Evolutionary conservation across 2,113 vertebrate species (phyloP), one percentile per base, ranked within the genome.

Genomic region (Nyctibius bracteatus): DNA sequence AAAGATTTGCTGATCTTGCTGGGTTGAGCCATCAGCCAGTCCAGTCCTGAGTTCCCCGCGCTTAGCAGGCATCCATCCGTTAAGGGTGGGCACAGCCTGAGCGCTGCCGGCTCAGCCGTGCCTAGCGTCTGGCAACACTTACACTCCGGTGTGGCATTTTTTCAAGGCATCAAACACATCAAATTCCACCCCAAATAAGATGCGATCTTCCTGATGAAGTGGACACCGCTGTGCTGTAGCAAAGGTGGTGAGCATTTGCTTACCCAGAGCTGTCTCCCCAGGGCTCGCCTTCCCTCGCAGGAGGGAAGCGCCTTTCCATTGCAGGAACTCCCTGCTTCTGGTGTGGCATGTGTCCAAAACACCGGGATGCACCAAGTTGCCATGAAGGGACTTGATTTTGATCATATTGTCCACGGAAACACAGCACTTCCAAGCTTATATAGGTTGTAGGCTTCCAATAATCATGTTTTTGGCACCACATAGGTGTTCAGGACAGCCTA

Each of bases 91-190:
- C 21, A 68, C 37, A 57, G 35, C 12, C 18, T 1, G 0, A 41
- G 58, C 1, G 0, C 31, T 12, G 16, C 12, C 2, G 0, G 39
- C 39, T 43, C 59, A 62, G 35, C 25, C 0, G 0, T 37, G 31
- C 27, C 41, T 25, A 5, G 46, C 1, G 0, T 27, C 52, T n/a
- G 30, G 19, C 21, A 66, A 27, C 1, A 1, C 19, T 72, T 35
- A 43, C 12, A 3, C 21, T 71, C 30, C 0, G 0, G 17, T 23
- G 17, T 1, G 1, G 8, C 24, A 9, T 54, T 58, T 78, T 83
- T 55, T 54, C 17, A 37, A 85, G 39, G 28, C 17, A 61, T 7
- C 33, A 41, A 65, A 61, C 9, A 5, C 55, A 67, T 24, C 5
- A 51, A n/a, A 81, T 61, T 80, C 75, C 52, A 65, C n/a, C 19